Evolutionary conservation across 2,888 invertebrate genomes (phyloP).

Genomic region (Cephonodes hylas): DNA sequence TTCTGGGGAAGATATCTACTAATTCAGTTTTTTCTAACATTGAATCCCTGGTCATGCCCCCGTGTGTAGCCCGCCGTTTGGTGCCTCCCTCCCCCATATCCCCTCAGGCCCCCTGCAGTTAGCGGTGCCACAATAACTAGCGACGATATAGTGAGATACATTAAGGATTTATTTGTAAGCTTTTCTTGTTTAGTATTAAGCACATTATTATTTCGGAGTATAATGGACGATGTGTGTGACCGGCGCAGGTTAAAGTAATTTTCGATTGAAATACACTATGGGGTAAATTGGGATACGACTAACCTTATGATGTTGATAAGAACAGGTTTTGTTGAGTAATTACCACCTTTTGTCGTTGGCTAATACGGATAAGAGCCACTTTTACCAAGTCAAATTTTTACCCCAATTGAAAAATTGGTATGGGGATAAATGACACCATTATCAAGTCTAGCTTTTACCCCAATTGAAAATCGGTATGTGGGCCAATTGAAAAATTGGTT

Average conservation of each 20-base stretch:
- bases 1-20: not conserved
- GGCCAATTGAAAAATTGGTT: no score
- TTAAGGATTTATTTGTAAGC: slow-evolving; percentile 59
- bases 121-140: slow-evolving; percentile 11
- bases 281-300: no score
- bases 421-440: no score
- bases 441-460: no score
- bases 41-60: not conserved
- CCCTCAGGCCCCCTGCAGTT: not conserved
- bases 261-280: not conserved
- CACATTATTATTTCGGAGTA: slow-evolving; percentile 30
- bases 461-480: no score
- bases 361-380: no score
- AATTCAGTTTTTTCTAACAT: not conserved
- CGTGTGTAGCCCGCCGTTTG: not conserved
- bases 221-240: not conserved
- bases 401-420: not conserved
- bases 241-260: not conserved
- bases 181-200: slow-evolving; percentile 58
- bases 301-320: no score
- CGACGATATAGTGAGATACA: slow-evolving; percentile 27
- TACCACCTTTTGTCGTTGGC: no score
- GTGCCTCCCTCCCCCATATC: not conserved
- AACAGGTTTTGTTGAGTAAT: no score
- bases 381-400: not conserved